These are phyloP conservation scores for Drosophila aldrichi DNA, from an alignment of 2,888 invertebrate species.

Conservation along the genomic window DNA sequence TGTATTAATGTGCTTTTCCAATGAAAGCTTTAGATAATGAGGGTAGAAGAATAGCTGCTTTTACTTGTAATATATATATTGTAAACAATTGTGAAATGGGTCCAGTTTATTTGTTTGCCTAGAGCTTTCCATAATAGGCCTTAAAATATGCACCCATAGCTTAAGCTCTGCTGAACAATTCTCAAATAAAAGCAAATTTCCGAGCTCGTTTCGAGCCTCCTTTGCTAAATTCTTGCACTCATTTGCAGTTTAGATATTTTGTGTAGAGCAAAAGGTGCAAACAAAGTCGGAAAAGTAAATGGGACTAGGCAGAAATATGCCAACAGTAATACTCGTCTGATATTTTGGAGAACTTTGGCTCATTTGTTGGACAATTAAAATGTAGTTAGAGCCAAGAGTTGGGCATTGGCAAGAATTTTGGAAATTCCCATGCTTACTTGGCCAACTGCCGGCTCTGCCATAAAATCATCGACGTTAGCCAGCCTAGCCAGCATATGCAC, in stretches of 20 bases:
- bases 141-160: not conserved
- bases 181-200: not conserved
- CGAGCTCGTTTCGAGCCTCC: not conserved
- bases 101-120: too few relatives aligned
- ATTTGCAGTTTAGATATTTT: not conserved
- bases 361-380: slow-evolving; percentile 18
- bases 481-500: slow-evolving; percentile 46
- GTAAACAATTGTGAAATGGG: too few relatives aligned
- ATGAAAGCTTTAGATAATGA: too few relatives aligned
- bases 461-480: slow-evolving; percentile 47
- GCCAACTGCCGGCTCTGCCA: slow-evolving; percentile 13
- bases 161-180: not conserved
- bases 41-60: too few relatives aligned
- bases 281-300: not conserved
- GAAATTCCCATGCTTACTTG: slow-evolving; percentile 25
- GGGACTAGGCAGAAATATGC: not conserved
- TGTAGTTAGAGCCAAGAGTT: not conserved
- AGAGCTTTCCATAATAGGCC: not conserved
- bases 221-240: too few relatives aligned
- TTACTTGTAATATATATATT: too few relatives aligned
- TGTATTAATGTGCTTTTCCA: not conserved
- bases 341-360: not conserved
- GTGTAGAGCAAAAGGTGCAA: not conserved
- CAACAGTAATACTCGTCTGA: not conserved
- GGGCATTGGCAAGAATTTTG: slow-evolving; percentile 4